phyloP scores from a whole-genome alignment of 2,797 vertebrate genomes.

The Hafferia zeledoni region DNA sequence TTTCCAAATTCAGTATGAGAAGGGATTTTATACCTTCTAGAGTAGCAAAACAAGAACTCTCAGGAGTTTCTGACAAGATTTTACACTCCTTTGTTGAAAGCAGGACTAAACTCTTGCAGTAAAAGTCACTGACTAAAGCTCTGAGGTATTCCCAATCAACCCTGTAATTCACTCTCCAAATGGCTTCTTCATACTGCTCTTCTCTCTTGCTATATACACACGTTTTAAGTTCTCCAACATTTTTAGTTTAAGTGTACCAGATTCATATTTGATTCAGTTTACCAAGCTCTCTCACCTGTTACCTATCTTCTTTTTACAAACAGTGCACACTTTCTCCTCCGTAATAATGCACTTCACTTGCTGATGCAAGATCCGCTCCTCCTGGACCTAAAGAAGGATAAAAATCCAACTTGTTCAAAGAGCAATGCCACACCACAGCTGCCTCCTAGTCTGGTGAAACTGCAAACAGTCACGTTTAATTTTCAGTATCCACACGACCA shows the following conservation, averaged over 20 bases:
- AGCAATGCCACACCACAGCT: neutral
- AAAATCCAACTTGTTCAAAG: neutral
- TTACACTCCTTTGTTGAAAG: neutral
- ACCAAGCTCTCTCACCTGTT: conserved; percentile 86
- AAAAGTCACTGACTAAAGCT: neutral
- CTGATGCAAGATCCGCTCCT: conserved; percentile 96
- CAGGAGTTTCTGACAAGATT: neutral
- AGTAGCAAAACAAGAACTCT: neutral
- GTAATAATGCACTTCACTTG: conserved; percentile 98
- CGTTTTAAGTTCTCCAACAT: neutral
- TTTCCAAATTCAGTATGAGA: neutral
- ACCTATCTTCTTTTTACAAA: conserved; percentile 98
- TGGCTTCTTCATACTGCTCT: neutral
- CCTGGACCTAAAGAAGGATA: conserved; percentile 86
- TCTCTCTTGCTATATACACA: neutral
- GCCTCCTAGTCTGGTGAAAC: neutral
- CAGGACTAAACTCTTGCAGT: neutral
- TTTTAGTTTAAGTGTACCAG: neutral
- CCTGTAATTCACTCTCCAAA: neutral
- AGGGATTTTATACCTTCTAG: neutral
- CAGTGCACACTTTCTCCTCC: conserved; percentile 96
- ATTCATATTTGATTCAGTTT: neutral
- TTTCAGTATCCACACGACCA: neutral
- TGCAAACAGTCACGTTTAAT: neutral
- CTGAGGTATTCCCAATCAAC: neutral